Conservation (phyloP, 1,140 invertebrate species). For the Drosophila lowei region DNA sequence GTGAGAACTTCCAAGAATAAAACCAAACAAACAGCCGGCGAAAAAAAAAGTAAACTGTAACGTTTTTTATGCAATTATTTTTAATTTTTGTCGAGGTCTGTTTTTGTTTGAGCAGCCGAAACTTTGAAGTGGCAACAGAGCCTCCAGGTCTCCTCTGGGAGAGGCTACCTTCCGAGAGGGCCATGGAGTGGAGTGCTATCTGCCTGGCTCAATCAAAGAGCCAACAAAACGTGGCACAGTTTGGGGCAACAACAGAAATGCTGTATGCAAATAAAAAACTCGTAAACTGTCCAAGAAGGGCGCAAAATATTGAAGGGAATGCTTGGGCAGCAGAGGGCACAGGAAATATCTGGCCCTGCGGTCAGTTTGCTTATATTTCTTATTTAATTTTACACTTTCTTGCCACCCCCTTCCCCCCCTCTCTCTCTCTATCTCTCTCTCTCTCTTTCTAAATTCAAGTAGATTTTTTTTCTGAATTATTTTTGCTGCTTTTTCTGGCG, state of each 20-base stretch:
- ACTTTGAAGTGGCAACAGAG: slow-evolving; percentile 61
- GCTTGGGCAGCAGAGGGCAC: neutral
- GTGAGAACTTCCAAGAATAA: slow-evolving; percentile 3
- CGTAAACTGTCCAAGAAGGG: slow-evolving; percentile 52
- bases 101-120: slow-evolving; percentile 40
- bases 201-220: slow-evolving; percentile 54
- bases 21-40: neutral
- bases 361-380: slow-evolving; percentile 74
- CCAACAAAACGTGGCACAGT: slow-evolving; percentile 47
- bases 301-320: neutral
- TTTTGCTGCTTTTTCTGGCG: too few species aligned
- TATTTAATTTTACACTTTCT: slow-evolving; percentile 75
- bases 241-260: slow-evolving; percentile 25
- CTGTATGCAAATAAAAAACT: slow-evolving; percentile 70
- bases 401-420: neutral
- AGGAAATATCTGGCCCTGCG: slow-evolving; percentile 41
- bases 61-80: slow-evolving; percentile 60
- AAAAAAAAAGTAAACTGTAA: slow-evolving; percentile 34
- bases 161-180: too few species aligned
- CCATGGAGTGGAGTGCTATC: slow-evolving; percentile 28
- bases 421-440: too few species aligned
- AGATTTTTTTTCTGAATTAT: too few species aligned
- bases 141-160: slow-evolving; percentile 21
- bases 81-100: slow-evolving; percentile 53
- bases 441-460: too few species aligned